phyloP scores from a whole-genome alignment of 2,113 vertebrate species.

The Rhegmatorhina hoffmannsi region DNA sequence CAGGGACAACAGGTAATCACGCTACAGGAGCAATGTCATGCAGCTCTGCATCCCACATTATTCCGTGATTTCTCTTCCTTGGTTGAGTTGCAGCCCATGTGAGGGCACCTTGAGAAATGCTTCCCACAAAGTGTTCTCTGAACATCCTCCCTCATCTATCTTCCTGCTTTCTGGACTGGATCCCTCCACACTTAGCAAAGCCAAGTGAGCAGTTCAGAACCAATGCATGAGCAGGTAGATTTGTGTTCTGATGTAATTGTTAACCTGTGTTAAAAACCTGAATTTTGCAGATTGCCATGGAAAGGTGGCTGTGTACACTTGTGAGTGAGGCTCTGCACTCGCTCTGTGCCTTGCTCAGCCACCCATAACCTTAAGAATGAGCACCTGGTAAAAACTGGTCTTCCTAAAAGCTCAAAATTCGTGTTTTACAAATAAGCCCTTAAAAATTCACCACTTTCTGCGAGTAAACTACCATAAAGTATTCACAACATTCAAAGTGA shows the following conservation, averaged over 20 bases:
- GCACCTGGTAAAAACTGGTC: not conserved
- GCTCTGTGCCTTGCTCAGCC: not conserved
- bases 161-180: not conserved
- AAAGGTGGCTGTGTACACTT: not conserved
- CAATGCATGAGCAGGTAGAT: fast-evolving
- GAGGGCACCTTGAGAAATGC: not conserved
- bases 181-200: not conserved
- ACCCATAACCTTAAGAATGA: not conserved
- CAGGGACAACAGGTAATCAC: not conserved
- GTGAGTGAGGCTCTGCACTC: not conserved
- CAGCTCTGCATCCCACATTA: not conserved
- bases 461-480: conserved; percentile 24
- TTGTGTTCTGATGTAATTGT: not conserved
- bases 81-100: fast-evolving
- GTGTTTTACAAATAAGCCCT: conserved; percentile 47
- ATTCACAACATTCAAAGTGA: conserved; percentile 36
- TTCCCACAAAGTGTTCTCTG: not conserved
- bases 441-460: conserved; percentile 34
- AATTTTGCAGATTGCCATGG: not conserved
- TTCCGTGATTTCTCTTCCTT: fast-evolving
- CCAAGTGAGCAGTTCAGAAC: not conserved
- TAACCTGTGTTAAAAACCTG: not conserved
- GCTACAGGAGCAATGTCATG: fast-evolving
- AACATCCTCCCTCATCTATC: not conserved
- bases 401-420: not conserved